Evolutionary conservation across 2,113 vertebrate genomes (phyloP).

Genomic region (Crotalus tigris): DNA sequence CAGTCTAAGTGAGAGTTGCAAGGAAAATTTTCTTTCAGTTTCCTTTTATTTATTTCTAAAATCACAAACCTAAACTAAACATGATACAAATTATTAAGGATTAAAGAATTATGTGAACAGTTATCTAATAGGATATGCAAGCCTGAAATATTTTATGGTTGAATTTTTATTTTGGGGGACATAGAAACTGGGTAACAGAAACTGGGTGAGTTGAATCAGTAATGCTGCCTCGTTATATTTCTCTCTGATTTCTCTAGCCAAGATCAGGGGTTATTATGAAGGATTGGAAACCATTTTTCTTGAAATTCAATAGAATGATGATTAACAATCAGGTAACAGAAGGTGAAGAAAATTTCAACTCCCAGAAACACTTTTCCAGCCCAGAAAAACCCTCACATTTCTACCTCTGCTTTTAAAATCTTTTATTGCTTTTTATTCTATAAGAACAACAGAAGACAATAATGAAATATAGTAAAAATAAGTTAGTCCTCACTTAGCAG

Average conservation of each 20-base stretch:
- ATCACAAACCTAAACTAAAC: not conserved
- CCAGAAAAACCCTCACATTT: not conserved
- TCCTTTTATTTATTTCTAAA: not conserved
- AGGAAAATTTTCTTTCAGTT: not conserved
- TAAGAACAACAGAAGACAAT: not conserved
- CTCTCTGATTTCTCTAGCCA: not conserved
- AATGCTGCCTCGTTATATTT: not conserved
- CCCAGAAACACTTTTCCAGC: not conserved
- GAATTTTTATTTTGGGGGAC: not conserved
- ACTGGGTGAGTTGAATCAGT: not conserved
- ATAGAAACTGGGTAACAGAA: not conserved
- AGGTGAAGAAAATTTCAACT: not conserved
- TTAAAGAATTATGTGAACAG: not conserved
- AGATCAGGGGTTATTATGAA: not conserved
- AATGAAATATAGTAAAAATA: not conserved
- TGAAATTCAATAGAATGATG: not conserved
- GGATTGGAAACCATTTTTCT: not conserved
- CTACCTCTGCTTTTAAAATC: not conserved
- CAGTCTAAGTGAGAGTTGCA: not conserved
- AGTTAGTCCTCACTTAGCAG: not conserved
- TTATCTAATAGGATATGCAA: not conserved
- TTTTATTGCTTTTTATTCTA: not conserved
- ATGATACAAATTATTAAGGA: not conserved
- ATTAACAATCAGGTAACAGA: not conserved
- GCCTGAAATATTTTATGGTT: not conserved